Evolutionary conservation across 2,113 vertebrate genomes (phyloP), one percentile per base, ranked within the genome.

Genomic region (Balaenoptera acutorostrata): DNA sequence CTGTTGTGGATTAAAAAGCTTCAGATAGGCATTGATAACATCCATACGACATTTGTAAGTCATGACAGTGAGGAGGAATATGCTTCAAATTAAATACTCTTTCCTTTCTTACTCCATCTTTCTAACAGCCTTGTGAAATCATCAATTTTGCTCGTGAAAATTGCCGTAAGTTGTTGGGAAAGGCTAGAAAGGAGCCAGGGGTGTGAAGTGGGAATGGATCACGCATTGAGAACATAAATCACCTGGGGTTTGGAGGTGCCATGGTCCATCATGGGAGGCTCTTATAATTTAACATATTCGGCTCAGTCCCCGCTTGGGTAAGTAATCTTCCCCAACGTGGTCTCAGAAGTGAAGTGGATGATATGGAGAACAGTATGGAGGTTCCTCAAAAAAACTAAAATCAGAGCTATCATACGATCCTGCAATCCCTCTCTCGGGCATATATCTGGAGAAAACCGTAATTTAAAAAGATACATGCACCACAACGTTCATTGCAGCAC

Each of bases 61-160:
- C 41, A 81, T 1, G 4, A 31, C 27, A 8, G 15, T 74, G 41
- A 94, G 71, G 52, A 77, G 4, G 83, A 91, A 66, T 63, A 72
- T 27, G 25, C 27, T 94, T 74, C 83, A 39, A 68, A 87, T 95
- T 83, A 93, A 96, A 72, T 85, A 33, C 17, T 71, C 39, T 94
- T 86, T 85, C 41, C 44, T 94, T 86, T 88, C 41, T 95, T 78
- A 68, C 14, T n/a, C 41, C 29, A 15, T 92, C 20, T 97, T 94
- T 91, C 12, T 39, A 96, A 55, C 97, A 99, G 99, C 98, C 99
- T 88, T 99, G 99, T 98, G 97, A 99, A 96, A 98, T 99, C 97
- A 97, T 99, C 81, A 98, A 98, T 89, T 99, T 99, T 95, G 97
- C 99, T 55, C 96, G 98, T 93, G 98, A 99, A 95, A 99, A 99